Evolutionary conservation across 2,113 vertebrate genomes (phyloP), one percentile per base, ranked within the genome.

Genomic region (Stomatorhinus ivindoensis): DNA sequence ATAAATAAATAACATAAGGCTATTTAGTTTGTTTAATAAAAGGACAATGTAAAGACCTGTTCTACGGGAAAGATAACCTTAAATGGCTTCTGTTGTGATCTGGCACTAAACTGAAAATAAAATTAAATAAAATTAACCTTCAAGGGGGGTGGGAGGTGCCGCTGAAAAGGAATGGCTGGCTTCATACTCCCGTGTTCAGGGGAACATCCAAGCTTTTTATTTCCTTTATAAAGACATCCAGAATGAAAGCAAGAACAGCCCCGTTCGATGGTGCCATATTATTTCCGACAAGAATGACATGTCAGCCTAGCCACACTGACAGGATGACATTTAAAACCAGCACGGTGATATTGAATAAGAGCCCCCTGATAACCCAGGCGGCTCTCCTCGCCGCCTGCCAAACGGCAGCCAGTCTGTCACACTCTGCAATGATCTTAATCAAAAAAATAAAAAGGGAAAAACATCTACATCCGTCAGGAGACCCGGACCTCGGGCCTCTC

Each of bases 241-340:
- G 27, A 15, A 55, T n/a, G 48, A 61, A 39, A 87, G 35, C 8
- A 31, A n/a, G 10, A 17, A 39, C 17, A 21, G 15, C 87, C 87
- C 24, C 9, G 24, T 65, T 87, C 31, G 3, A 61, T 35, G n/a
- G 61, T 11, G 86, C 51, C 3, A 15, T 47, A 44, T 47, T 65
- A 65, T 65, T 88, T 65, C 58, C 17, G 21, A 39, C 55, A 88
- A 46, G 87, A 87, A 69, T 44, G 24, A 65, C 39, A 58, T 2
- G 42, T 47, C 87, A 61, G 39, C 42, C 24, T 2, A 35, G 39
- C 65, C 8, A 35, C 24, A 21, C 13, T 87, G 4, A 88, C 42
- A 46, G 55, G 53, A 53, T 88, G 87, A 61, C 87, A 88, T 69
- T 88, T 69, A 11, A 17, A 69, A 88, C 42, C 21, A 50, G 86